Conservation (phyloP, 2,888 invertebrate genomes). For the Polydesmus complanatus region DNA sequence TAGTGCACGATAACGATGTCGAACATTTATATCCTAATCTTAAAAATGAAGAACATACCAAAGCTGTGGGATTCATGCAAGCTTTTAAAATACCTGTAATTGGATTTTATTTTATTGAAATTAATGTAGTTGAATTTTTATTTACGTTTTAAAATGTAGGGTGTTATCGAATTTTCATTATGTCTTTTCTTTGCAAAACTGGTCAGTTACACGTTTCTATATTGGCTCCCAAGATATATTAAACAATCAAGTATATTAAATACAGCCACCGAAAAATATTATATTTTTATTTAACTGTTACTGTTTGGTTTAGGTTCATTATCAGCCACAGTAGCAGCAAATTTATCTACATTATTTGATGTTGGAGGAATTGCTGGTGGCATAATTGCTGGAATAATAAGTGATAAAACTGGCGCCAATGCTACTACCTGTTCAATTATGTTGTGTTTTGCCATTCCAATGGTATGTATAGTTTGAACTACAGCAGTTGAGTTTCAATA, state of each 20-base stretch:
- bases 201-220: constrained; percentile 91
- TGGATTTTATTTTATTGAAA: not conserved
- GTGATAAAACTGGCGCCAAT: constrained; percentile 68
- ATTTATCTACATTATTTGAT: constrained; percentile 36
- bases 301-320: constrained; percentile 11
- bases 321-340: constrained; percentile 26
- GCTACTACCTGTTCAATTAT: constrained; percentile 74
- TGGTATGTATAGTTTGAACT: too few species aligned
- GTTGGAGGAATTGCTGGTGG: constrained; percentile 82
- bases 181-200: constrained; percentile 91
- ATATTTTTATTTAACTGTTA: not conserved
- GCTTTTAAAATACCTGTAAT: constrained; percentile 65
- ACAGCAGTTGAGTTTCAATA: not conserved
- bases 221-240: constrained; percentile 88
- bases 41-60: constrained; percentile 20
- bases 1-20: constrained; percentile 20
- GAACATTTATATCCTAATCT: too few species aligned
- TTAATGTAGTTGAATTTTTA: not conserved
- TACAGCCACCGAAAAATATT: not conserved
- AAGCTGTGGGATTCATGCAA: constrained; percentile 57
- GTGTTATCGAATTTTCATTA: constrained; percentile 81
- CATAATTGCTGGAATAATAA: constrained; percentile 68
- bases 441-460: constrained; percentile 64
- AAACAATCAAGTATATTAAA: constrained; percentile 57
- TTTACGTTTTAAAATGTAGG: constrained; percentile 36